Evolutionary conservation across 2,797 vertebrate genomes (phyloP).

Genomic region (Lagodon rhomboides): DNA sequence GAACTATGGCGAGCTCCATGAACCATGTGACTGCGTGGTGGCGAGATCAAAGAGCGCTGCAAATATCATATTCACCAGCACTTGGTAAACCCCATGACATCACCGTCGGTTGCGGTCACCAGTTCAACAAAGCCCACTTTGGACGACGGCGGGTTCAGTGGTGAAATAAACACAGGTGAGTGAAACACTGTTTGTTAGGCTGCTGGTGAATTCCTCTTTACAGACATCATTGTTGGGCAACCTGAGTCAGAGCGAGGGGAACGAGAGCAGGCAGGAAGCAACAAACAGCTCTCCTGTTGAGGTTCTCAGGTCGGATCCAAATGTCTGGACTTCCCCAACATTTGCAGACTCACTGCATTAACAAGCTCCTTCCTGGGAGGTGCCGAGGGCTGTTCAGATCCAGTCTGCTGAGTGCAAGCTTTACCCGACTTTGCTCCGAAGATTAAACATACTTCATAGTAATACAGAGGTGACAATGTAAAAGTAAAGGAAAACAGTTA

Average conservation of each 20-base stretch:
- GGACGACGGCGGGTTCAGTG: neutral
- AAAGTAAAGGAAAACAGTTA: neutral
- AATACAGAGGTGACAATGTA: neutral
- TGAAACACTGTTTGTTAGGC: neutral
- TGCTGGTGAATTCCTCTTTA: neutral
- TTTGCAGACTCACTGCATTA: neutral
- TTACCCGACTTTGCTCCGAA: neutral
- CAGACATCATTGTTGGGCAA: neutral
- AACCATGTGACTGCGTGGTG: no score
- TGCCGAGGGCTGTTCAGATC: neutral
- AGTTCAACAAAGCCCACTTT: neutral
- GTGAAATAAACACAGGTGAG: neutral
- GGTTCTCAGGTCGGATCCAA: neutral
- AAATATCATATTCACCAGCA: no score
- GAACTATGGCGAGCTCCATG: no score
- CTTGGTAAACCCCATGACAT: neutral
- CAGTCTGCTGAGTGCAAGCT: neutral
- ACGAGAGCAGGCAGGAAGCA: slow-evolving; percentile 5
- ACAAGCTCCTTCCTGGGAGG: neutral
- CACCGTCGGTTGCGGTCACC: neutral
- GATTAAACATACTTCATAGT: neutral
- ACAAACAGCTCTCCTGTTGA: slow-evolving; percentile 13
- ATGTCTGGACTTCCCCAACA: neutral
- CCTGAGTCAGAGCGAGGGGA: neutral
- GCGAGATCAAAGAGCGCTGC: no score